Evolutionary conservation across 2,797 vertebrate genomes (phyloP).

Genomic region (Enteromius thamalakanensis): DNA sequence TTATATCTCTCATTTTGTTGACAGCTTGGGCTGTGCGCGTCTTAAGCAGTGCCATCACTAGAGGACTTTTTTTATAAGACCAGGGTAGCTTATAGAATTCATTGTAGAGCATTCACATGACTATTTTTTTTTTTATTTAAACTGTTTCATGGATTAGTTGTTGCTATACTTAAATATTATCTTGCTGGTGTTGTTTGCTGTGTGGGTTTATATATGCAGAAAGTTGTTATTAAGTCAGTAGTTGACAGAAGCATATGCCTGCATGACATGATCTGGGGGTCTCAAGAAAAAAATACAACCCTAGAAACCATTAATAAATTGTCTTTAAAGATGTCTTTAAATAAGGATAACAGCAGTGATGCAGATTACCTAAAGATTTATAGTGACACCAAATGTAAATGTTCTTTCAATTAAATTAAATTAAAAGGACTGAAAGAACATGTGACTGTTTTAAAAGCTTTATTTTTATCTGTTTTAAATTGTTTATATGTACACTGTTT

Average conservation of each 20-base stretch:
- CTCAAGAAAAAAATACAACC: conserved; percentile 11
- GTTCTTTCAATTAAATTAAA: background rate
- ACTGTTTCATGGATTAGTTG: background rate
- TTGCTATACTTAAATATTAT: background rate
- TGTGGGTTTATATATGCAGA: background rate
- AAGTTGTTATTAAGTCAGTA: background rate
- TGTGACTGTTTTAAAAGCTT: background rate
- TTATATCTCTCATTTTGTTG: background rate
- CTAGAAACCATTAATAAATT: background rate
- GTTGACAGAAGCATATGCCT: background rate
- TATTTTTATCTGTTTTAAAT: background rate
- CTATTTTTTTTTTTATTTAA: too few relatives aligned
- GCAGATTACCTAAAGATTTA: background rate
- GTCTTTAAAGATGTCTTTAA: conserved; percentile 46
- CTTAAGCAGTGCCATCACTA: background rate
- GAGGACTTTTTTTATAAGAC: background rate
- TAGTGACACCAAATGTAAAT: background rate
- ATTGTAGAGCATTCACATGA: too few relatives aligned
- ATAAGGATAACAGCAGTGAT: conserved; percentile 66
- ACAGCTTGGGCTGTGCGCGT: background rate
- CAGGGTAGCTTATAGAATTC: background rate
- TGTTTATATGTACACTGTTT: background rate
- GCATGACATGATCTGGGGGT: background rate
- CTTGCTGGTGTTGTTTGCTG: background rate
- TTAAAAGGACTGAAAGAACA: background rate